Evolutionary conservation across 1,140 invertebrate genomes (phyloP), one percentile per base, ranked within the genome.

Genomic region (Monomorium pharaonis): DNA sequence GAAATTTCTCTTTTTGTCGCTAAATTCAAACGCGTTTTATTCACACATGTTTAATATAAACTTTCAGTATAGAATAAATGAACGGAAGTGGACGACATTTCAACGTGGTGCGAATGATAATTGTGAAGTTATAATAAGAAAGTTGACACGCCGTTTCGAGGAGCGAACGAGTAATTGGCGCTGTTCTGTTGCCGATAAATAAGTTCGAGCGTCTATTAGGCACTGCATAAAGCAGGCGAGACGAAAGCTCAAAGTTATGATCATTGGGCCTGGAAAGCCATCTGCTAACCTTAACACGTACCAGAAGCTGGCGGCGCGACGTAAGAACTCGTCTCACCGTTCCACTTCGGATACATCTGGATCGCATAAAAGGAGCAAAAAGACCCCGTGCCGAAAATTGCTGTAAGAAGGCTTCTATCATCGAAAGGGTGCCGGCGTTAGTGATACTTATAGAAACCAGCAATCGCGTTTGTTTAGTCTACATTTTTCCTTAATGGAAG

Each of bases 101-200:
- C 33, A 60, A n/a, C 9, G 21, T 14, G 51, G 16, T 60, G 70
- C 67, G 49, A 70, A 86, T 47, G 42, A 33, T 60, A 56, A 81
- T 67, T 81, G 80, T 84, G 60, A 86, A 75, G 88, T 89, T 85
- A 89, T 92, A 90, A 92, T 83, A 87, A 86, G 91, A 77, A 86
- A 90, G 54, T 91, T 44, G 87, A 91, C 86, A 84, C 86, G 24
- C 47, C 49, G 33, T 60, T 85, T 84, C 74, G 49, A 42, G 67
- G 37, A 77, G 67, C 74, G 56, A 72, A 77, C 44, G 58, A 77
- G 54, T 84, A 90, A 88, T 90, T 88, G 86, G 54, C 62, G 81
- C 47, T 56, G 78, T 86, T 91, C 92, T 90, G 92, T 92, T 92
- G 51, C 62, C 86, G 80, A 93, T 93, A 93, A 93, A 93, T 92